Base-by-base conservation (phyloP, 2,888 invertebrate species). In the Andrena trimmerana region DNA sequence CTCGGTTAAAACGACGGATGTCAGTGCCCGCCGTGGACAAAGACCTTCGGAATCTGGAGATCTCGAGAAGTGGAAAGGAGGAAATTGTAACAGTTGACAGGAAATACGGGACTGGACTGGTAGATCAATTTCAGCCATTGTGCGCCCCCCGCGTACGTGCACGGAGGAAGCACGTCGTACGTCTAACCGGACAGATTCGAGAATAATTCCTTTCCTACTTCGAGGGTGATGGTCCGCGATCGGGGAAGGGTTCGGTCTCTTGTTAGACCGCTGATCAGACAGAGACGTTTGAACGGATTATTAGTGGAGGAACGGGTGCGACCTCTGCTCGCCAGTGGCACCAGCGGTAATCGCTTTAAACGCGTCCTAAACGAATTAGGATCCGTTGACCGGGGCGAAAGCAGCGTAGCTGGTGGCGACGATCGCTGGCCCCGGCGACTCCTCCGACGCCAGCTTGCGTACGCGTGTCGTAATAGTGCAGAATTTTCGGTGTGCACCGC, bases 401-500 rank as follows among this genome's bases (percentile, higher is more conserved):
- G n/a, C 36, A 54, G 75, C 20, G 50, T 20, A 42, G 54, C 24
- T 57, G 16, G 48, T 10, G n/a, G 24, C 7, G 36, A 31, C 29
- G 10, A 31, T 54, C 42, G n/a, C 24, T 33, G 24, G 13, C n/a
- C 24, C 16, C 16, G 29, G 6, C 62, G 6, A 52, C 59, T n/a
- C 36, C 52, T 65, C 27, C 27, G 13, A n/a, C 48, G 13, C 20
- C 24, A 24, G 36, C 27, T 33, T n/a, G 29, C 31, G 36, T 63
- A 27, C 31, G 42, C n/a, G 31, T 54, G 48, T 52, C 52, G 27
- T 67, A 81, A 73, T 66, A 20, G 59, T 20, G 54, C 42, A 24
- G 50, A 77, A 77, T 81, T 75, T 68, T 69, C 65, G 72, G 33
- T 75, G 80, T 83, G 77, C 83, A 65, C 71, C 73, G 70, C 86